Evolutionary conservation across 2,113 vertebrate genomes (phyloP), one percentile per base, ranked within the genome.

Genomic region (Leptodactylus fuscus): DNA sequence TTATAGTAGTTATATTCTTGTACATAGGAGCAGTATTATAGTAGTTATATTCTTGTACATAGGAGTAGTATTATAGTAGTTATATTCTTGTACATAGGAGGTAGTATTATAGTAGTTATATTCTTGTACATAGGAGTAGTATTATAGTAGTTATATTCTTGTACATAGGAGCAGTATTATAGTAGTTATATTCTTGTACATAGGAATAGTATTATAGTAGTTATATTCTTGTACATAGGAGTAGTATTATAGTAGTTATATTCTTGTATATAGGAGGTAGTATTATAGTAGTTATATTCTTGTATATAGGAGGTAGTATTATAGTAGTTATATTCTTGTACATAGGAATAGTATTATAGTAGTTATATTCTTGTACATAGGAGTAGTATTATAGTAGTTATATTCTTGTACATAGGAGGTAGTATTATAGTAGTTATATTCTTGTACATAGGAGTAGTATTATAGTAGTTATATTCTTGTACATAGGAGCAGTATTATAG

Each of bases 381-480:
- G 60, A 16, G 62, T 29, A 67, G 62, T 60, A 67, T 67, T 67
- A 69, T 60, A 69, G 65, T 36, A 69, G 65, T 69, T 69, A 55
- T 55, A 55, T 55, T 65, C 27, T 65, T 65, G 12, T 44, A 44
- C 41, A 44, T 44, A 44, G 41, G 41, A 9, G 41, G 41, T 9
- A 44, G 41, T 13, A 62, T 67, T 34, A 67, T 67, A 67, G 53
- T 67, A 67, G 62, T 34, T 67, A 67, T 34, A 67, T 34, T 67
- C 29, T 34, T 67, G 62, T 67, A 34, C 46, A 49, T 49, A 49
- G 46, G 41, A 9, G 41, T 24, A 62, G 58, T 62, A 62, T 62
- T 62, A 62, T 62, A 62, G 58, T 29, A 62, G 9, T 62, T 12
- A 13, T 27, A 62, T 62, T 51, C 49, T 20, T 51, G 49, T 51